Percentiles rank a stretch among this genome's conserved stretches.
Conservation (phyloP, 2,797 vertebrate genomes). For the Lithobates pipiens region DNA sequence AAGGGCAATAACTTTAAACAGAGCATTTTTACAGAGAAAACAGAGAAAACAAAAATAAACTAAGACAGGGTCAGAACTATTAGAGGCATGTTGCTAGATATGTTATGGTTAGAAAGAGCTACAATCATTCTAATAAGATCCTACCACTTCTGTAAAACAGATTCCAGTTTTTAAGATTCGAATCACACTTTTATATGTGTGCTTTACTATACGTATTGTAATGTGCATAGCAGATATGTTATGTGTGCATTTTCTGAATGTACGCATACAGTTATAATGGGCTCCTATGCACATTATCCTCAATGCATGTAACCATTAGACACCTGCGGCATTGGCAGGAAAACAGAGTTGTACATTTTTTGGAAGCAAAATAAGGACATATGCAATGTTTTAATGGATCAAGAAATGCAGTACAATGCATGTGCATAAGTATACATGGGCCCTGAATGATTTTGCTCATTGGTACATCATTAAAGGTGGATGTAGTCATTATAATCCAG, state of each 20-base stretch:
- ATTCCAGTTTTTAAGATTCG: not conserved
- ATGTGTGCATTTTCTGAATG: not conserved
- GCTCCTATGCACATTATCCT: not conserved
- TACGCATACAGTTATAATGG: not conserved
- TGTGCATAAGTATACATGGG: too few species aligned
- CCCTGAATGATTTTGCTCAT: too few species aligned
- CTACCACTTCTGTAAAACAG: not conserved
- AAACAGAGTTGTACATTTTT: too few species aligned
- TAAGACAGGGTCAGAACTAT: constrained; percentile 8
- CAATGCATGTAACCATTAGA: not conserved
- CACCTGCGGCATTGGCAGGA: too few species aligned
- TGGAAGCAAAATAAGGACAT: too few species aligned
- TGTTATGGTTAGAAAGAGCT: not conserved
- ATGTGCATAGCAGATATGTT: not conserved
- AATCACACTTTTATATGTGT: not conserved
- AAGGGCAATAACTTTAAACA: constrained; percentile 19
- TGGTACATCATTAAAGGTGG: too few species aligned
- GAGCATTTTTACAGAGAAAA: constrained; percentile 5
- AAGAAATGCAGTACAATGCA: too few species aligned
- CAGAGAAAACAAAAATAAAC: not conserved
- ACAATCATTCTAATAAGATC: not conserved
- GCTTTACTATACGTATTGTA: not conserved
- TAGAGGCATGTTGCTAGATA: not conserved
- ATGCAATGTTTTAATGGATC: too few species aligned
- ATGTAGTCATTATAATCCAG: too few species aligned